Conservation (phyloP, 2,797 vertebrate genomes). For the Pseudocheirus occidentalis region DNA sequence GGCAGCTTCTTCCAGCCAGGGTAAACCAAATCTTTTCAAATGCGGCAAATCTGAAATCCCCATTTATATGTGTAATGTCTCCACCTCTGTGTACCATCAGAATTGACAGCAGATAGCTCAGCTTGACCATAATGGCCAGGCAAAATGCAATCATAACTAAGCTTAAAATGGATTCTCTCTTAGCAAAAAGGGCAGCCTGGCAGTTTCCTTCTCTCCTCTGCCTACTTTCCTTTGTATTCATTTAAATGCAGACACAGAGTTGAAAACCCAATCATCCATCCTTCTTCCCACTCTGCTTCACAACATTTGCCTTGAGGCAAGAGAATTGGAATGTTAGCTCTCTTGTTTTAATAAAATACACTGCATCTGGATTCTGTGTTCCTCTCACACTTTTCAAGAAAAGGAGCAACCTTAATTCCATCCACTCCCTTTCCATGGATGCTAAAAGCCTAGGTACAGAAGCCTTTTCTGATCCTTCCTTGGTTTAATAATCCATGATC, state of each 20-base stretch:
- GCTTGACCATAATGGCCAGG: not conserved
- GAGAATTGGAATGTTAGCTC: not conserved
- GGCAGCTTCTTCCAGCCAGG: not conserved
- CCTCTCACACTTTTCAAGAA: constrained; percentile 11
- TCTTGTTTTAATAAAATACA: not conserved
- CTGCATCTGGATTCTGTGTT: not conserved
- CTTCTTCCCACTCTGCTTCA: not conserved
- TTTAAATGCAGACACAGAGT: constrained; percentile 7
- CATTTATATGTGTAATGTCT: not conserved
- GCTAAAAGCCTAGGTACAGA: not conserved
- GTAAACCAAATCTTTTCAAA: constrained; percentile 25
- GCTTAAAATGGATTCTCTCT: not conserved
- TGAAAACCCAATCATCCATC: constrained; percentile 2
- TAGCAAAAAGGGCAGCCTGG: not conserved
- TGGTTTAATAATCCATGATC: not conserved
- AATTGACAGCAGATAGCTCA: not conserved
- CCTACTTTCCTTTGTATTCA: not conserved
- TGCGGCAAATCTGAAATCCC: constrained; percentile 10
- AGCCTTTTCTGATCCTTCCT: not conserved
- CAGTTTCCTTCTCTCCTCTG: not conserved
- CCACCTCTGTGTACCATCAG: not conserved
- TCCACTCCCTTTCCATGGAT: not conserved
- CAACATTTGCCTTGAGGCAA: not conserved
- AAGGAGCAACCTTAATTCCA: not conserved
- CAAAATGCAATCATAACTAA: not conserved